Conservation (phyloP, 2,888 invertebrate species). For the Drosophila stalkeri region DNA sequence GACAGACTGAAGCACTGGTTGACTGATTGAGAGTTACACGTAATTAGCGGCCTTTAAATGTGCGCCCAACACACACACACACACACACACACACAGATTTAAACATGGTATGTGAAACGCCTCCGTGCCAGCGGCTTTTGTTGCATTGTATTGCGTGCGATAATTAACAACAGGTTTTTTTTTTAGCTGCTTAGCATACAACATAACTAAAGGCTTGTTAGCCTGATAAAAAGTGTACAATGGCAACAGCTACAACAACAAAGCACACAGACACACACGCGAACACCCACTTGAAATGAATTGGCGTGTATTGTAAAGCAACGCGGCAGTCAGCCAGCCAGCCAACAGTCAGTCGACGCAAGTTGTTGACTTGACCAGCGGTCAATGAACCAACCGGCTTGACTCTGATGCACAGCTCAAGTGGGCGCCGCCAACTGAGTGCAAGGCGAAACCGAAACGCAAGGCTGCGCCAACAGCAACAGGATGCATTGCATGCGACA, state of each 20-base stretch:
- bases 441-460: constrained; percentile 13
- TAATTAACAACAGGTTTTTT: constrained; percentile 67
- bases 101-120: constrained; percentile 24
- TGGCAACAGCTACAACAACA: constrained; percentile 30
- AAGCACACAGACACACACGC: constrained; percentile 7
- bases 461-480: constrained; percentile 19
- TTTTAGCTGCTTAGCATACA: constrained; percentile 73
- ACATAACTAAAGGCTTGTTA: constrained; percentile 74
- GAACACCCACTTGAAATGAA: constrained; percentile 54
- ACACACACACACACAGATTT: constrained; percentile 2
- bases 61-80: constrained; percentile 35
- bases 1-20: constrained; percentile 25
- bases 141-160: constrained; percentile 71
- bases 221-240: constrained; percentile 66
- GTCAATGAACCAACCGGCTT: constrained; percentile 51
- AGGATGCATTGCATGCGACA: constrained; percentile 30
- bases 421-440: constrained; percentile 39
- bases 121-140: constrained; percentile 28
- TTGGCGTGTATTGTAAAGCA: constrained; percentile 55
- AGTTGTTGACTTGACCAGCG: constrained; percentile 63
- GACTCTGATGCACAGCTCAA: constrained; percentile 24
- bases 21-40: constrained; percentile 44
- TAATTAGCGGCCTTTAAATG: constrained; percentile 61
- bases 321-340: constrained; percentile 29
- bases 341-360: constrained; percentile 19